phyloP scores from a whole-genome alignment of 2,888 invertebrate species.

The Loripinus fragilis region DNA sequence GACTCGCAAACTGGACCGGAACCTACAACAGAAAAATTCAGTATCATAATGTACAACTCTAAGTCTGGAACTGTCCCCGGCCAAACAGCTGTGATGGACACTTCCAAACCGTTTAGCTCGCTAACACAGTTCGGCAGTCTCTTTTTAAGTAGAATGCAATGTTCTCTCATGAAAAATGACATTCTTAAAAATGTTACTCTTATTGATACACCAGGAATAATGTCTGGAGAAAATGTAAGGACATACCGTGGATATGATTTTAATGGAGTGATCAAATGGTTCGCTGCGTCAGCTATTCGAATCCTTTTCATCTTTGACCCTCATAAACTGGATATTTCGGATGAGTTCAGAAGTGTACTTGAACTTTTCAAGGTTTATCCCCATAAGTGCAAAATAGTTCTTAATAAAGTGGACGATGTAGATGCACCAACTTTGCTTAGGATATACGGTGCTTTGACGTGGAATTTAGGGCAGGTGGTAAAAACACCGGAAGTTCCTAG shows the following conservation, averaged over 20 bases:
- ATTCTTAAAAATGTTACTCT: neutral
- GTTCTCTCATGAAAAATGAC: neutral
- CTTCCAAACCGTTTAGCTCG: neutral
- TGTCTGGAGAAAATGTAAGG: neutral
- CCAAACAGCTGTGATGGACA: neutral
- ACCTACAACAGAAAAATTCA: neutral
- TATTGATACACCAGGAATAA: neutral
- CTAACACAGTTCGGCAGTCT: neutral
- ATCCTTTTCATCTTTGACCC: neutral
- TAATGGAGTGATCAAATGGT: neutral
- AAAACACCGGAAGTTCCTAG: neutral
- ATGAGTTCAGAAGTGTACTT: neutral
- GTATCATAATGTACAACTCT: neutral
- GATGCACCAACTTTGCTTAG: neutral
- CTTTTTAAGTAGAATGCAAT: neutral
- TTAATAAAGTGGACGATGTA: neutral
- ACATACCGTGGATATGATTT: neutral
- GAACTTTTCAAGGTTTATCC: neutral
- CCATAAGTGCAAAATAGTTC: neutral
- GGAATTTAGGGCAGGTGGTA: neutral
- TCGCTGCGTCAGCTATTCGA: neutral
- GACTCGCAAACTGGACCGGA: neutral
- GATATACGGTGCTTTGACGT: neutral
- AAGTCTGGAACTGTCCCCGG: neutral
- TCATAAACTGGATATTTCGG: neutral